phyloP scores from a whole-genome alignment of 1,140 invertebrate genomes.

The Lepidostoma basale region DNA sequence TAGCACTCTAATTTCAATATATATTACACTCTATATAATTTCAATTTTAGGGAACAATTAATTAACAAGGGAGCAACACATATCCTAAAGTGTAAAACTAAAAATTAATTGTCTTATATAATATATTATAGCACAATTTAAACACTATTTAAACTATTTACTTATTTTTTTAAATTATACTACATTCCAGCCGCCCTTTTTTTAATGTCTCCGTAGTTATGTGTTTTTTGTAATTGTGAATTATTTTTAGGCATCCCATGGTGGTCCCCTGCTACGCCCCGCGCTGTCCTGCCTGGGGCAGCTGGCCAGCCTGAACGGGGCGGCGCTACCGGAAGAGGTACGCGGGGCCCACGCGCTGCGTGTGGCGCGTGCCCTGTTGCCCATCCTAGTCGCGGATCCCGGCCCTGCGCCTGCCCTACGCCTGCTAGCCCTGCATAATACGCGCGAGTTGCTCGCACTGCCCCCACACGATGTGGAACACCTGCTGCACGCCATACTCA shows the following conservation, averaged over 20 bases:
- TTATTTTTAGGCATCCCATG: slow-evolving; percentile 87
- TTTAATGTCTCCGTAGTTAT: too few relatives aligned
- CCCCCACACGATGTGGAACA: slow-evolving; percentile 55
- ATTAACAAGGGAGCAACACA: too few relatives aligned
- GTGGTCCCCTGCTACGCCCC: slow-evolving; percentile 75
- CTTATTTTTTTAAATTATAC: too few relatives aligned
- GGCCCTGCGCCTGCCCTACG: slow-evolving; percentile 71
- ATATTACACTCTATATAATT: too few relatives aligned
- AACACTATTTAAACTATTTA: too few relatives aligned
- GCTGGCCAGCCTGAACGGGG: slow-evolving; percentile 69
- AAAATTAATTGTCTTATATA: too few relatives aligned
- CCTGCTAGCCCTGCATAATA: slow-evolving; percentile 70
- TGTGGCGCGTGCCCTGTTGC: slow-evolving; percentile 71
- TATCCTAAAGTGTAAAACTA: too few relatives aligned
- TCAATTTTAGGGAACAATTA: too few relatives aligned
- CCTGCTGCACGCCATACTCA: slow-evolving; percentile 32
- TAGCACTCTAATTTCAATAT: too few relatives aligned
- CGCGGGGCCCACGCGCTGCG: slow-evolving; percentile 72
- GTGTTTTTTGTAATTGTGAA: too few relatives aligned
- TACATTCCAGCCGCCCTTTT: too few relatives aligned
- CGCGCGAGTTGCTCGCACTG: slow-evolving; percentile 59
- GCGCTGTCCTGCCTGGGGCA: slow-evolving; percentile 74
- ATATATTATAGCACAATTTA: too few relatives aligned
- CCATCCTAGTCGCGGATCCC: slow-evolving; percentile 70
- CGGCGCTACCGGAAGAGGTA: slow-evolving; percentile 66